Conservation (phyloP, 2,888 invertebrate genomes). For the Nasonia oneida region DNA sequence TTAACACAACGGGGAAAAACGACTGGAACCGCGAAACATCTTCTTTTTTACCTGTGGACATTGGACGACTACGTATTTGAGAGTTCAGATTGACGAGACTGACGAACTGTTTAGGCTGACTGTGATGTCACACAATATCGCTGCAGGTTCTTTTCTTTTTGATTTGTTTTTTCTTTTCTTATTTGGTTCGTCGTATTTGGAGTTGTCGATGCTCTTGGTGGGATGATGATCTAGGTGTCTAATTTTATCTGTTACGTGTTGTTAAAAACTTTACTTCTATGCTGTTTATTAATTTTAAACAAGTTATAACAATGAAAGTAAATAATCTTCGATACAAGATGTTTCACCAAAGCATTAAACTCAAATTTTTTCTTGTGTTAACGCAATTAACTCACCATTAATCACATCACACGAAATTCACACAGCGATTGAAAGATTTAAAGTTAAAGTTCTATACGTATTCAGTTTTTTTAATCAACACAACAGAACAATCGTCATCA, state of each 20-base stretch:
- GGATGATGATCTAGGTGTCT: neutral
- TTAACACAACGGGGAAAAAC: slow-evolving; percentile 29
- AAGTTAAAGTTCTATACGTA: neutral
- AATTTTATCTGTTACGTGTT: neutral
- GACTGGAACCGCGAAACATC: neutral
- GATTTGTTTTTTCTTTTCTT: neutral
- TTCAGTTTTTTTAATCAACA: neutral
- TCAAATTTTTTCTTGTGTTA: neutral
- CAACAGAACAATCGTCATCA: neutral
- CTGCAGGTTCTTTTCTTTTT: slow-evolving; percentile 29
- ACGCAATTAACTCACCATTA: slow-evolving; percentile 1
- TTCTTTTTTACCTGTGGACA: neutral
- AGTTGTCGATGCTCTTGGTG: slow-evolving; percentile 17
- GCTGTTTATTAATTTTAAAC: neutral
- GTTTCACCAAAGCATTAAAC: slow-evolving; percentile 17
- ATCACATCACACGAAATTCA: neutral
- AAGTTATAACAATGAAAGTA: neutral
- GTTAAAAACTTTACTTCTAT: neutral
- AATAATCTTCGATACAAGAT: neutral
- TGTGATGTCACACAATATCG: neutral
- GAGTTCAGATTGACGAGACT: neutral
- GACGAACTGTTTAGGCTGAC: neutral
- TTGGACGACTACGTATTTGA: neutral
- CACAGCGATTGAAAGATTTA: neutral
- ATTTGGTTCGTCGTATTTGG: neutral